phyloP scores from a whole-genome alignment of 2,113 vertebrate genomes.

The Circaetus gallicus region DNA sequence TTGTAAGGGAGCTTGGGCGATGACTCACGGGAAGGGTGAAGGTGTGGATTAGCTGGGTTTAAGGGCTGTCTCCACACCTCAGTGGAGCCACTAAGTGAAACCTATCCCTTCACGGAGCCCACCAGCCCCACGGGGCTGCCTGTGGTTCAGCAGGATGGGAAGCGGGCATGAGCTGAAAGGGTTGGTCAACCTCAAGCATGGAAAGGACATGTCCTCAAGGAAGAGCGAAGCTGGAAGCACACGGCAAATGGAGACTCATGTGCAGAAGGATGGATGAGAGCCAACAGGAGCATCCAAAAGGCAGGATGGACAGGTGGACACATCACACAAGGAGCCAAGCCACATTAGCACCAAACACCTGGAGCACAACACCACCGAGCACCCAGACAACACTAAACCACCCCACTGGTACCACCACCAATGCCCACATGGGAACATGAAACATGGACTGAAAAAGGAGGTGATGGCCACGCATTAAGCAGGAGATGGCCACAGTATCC shows the following conservation, averaged over 20 bases:
- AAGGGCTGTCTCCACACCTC: neutral
- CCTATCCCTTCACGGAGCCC: fast-evolving
- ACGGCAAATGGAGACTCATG: fast-evolving
- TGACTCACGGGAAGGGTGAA: neutral
- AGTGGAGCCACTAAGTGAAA: neutral
- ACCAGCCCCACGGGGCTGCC: neutral
- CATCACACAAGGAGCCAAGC: neutral
- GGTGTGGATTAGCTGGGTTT: neutral
- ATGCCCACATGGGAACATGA: fast-evolving
- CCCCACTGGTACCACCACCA: neutral
- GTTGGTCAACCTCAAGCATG: neutral
- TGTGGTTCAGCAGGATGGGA: neutral
- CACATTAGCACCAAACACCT: neutral
- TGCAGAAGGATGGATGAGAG: neutral
- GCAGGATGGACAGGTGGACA: neutral
- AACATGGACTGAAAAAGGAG: fast-evolving
- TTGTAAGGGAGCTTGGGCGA: neutral
- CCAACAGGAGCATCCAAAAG: neutral
- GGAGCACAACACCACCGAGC: neutral
- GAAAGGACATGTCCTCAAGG: neutral
- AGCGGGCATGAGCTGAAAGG: fast-evolving
- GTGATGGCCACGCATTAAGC: fast-evolving
- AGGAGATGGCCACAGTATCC: fast-evolving
- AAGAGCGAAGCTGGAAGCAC: neutral
- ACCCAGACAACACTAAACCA: neutral